phyloP scores from a whole-genome alignment of 2,888 invertebrate genomes.

The Calameuta pallipes region DNA sequence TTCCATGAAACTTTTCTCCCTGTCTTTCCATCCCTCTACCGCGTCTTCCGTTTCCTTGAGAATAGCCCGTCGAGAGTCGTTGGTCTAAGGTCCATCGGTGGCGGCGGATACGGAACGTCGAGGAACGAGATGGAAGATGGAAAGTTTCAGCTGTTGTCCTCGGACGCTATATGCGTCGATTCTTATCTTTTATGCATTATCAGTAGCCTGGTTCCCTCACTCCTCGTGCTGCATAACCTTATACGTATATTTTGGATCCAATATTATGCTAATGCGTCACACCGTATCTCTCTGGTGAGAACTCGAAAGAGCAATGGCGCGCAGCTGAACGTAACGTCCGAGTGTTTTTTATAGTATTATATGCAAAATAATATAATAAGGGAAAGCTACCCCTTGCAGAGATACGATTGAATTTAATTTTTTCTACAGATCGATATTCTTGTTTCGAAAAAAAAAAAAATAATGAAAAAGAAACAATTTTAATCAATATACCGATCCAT shows the following conservation, averaged over 20 bases:
- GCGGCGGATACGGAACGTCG: not conserved
- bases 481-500: not conserved
- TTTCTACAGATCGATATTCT: no score
- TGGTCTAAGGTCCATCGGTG: not conserved
- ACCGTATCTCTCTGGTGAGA: not conserved
- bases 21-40: constrained; percentile 9
- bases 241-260: constrained; percentile 54
- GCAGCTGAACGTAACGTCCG: not conserved
- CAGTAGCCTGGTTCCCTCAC: constrained; percentile 32
- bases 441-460: no score
- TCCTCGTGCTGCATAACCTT: constrained; percentile 30
- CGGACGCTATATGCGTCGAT: constrained; percentile 18
- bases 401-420: no score
- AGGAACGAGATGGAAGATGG: not conserved
- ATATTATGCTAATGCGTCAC: constrained; percentile 55
- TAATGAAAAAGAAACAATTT: not conserved
- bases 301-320: not conserved
- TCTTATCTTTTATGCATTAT: constrained; percentile 61
- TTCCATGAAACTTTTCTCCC: constrained; percentile 12
- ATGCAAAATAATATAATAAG: no score
- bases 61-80: not conserved
- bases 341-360: no score
- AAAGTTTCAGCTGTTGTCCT: constrained; percentile 19
- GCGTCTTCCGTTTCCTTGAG: constrained; percentile 5
- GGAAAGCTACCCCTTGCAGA: no score